Evolutionary conservation across 1,140 invertebrate genomes (phyloP).

Genomic region (Belonocnema kinseyi): DNA sequence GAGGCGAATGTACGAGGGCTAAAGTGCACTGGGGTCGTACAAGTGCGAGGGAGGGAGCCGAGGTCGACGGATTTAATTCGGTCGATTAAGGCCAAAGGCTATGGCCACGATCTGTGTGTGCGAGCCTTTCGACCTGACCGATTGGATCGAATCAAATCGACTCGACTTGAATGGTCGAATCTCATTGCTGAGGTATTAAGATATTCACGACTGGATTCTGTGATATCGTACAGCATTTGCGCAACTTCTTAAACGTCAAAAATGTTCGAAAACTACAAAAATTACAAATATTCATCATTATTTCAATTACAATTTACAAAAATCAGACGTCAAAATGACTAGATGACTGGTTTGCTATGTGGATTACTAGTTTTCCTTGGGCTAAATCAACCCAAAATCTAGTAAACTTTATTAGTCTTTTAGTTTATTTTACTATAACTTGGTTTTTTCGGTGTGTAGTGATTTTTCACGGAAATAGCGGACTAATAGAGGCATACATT

Average conservation of each 20-base stretch:
- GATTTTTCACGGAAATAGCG: too few species aligned
- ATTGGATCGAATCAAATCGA: slow-evolving; percentile 53
- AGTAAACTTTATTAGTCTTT: too few species aligned
- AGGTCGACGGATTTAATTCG: slow-evolving; percentile 67
- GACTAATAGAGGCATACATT: too few species aligned
- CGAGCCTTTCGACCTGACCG: slow-evolving; percentile 38
- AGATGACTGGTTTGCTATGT: too few species aligned
- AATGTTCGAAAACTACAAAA: slow-evolving; percentile 32
- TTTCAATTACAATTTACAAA: too few species aligned
- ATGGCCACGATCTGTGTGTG: slow-evolving; percentile 42
- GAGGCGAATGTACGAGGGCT: slow-evolving; percentile 45
- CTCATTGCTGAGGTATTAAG: neutral
- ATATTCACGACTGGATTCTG: slow-evolving; percentile 4
- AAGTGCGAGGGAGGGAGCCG: slow-evolving; percentile 53
- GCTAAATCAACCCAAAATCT: too few species aligned
- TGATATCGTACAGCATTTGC: neutral
- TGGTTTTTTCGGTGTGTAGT: too few species aligned
- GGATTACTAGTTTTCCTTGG: too few species aligned
- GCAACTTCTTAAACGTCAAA: slow-evolving; percentile 15
- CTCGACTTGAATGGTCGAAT: slow-evolving; percentile 31
- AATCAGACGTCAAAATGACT: too few species aligned
- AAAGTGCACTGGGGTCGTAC: slow-evolving; percentile 45
- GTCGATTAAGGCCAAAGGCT: slow-evolving; percentile 69
- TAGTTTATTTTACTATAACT: too few species aligned
- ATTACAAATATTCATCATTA: neutral